Evolutionary conservation across 2,113 vertebrate species (phyloP).

Genomic region (Zeus faber): DNA sequence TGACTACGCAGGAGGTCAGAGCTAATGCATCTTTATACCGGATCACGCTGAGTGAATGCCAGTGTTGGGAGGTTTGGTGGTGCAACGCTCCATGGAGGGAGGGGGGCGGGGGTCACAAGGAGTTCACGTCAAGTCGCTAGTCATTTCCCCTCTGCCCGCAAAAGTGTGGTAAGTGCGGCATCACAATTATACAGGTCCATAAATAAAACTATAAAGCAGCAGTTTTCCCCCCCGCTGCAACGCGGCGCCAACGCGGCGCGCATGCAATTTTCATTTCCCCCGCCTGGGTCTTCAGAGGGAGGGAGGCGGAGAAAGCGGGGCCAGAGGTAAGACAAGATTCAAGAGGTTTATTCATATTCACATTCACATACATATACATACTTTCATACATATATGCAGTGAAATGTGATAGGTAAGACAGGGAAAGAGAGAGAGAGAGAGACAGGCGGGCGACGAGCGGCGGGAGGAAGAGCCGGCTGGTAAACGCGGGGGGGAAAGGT

Average conservation of each 20-base stretch:
- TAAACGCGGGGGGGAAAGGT: slow-evolving; percentile 25
- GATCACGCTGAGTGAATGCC: background rate
- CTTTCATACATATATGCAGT: too few species aligned
- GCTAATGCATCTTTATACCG: too few species aligned
- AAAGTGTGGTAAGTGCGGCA: slow-evolving; percentile 42
- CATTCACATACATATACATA: too few species aligned
- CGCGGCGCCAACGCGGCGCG: slow-evolving; percentile 45
- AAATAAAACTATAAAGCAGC: slow-evolving; percentile 63
- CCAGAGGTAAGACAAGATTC: slow-evolving; percentile 13
- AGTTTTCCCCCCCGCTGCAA: slow-evolving; percentile 48
- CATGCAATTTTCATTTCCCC: slow-evolving; percentile 51
- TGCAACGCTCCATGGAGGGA: slow-evolving; percentile 15
- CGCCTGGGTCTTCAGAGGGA: slow-evolving; percentile 37
- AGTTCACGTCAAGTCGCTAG: slow-evolving; percentile 40
- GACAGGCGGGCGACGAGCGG: background rate
- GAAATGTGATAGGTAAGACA: background rate
- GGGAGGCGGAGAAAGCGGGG: slow-evolving; percentile 9
- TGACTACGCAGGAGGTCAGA: too few species aligned
- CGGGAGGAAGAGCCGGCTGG: slow-evolving; percentile 12
- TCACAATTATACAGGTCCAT: slow-evolving; percentile 55
- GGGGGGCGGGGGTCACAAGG: slow-evolving; percentile 19
- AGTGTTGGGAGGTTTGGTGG: slow-evolving; percentile 14
- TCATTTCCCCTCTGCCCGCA: slow-evolving; percentile 14
- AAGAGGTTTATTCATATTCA: too few species aligned
- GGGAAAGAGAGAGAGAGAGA: slow-evolving; percentile 2